Percentiles rank a stretch among this genome's conserved stretches.
These are phyloP conservation scores for Carterocephalus palaemon DNA, from an alignment of 2,888 invertebrate species.

Conservation along the genomic window DNA sequence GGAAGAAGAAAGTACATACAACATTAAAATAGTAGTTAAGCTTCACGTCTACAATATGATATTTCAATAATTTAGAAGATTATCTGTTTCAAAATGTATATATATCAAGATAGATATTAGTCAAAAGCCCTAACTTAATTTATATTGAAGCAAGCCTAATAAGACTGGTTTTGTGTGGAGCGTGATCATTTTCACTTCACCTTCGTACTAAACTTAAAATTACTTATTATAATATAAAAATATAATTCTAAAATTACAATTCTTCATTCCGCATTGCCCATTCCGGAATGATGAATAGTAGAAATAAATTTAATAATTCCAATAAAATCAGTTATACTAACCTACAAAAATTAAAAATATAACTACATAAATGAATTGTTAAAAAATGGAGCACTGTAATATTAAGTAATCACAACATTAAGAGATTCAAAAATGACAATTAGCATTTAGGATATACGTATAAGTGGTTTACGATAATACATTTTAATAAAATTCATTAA, in stretches of 20 bases:
- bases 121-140: no score
- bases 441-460: no score
- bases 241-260: constrained; percentile 41
- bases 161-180: constrained; percentile 24
- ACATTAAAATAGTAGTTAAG: no score
- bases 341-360: constrained; percentile 25
- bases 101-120: no score
- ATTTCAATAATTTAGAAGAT: no score
- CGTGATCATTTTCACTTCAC: background rate
- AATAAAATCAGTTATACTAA: constrained; percentile 16
- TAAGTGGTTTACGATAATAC: no score
- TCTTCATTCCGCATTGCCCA: constrained; percentile 78
- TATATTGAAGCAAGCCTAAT: background rate
- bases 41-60: no score
- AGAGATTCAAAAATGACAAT: constrained; percentile 42
- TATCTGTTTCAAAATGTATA: no score
- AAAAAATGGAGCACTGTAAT: constrained; percentile 56
- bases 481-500: constrained; percentile 25
- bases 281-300: constrained; percentile 69
- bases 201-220: background rate
- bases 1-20: no score
- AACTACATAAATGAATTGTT: constrained; percentile 9
- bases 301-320: constrained; percentile 21
- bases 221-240: background rate
- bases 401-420: constrained; percentile 49